phyloP scores from a whole-genome alignment of 1,140 invertebrate genomes.

The Physella acuta region DNA sequence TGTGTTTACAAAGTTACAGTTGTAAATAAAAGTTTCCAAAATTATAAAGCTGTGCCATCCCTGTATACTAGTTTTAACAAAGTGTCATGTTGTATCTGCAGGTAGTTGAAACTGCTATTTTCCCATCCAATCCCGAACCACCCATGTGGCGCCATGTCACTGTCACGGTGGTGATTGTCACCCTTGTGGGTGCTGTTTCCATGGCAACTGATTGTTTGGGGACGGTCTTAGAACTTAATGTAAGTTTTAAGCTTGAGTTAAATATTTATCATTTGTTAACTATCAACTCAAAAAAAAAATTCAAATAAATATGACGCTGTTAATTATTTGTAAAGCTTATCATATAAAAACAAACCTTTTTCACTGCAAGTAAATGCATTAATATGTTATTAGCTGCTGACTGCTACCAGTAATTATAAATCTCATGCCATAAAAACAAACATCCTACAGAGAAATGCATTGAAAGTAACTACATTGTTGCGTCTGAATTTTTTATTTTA shows the following conservation, averaged over 20 bases:
- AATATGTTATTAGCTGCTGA: neutral
- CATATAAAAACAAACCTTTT: neutral
- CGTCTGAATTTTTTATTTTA: constrained; percentile 51
- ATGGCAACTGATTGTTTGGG: constrained; percentile 85
- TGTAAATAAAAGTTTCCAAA: too few relatives aligned
- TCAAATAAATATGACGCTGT: too few relatives aligned
- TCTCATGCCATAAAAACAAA: neutral
- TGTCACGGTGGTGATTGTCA: constrained; percentile 75
- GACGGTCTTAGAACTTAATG: constrained; percentile 82
- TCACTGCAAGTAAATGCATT: neutral
- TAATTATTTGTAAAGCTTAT: neutral
- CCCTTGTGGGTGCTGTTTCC: constrained; percentile 74
- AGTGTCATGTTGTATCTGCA: constrained; percentile 28
- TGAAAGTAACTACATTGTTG: neutral
- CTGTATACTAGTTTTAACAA: neutral
- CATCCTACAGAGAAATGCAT: too few relatives aligned
- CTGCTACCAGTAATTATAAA: neutral
- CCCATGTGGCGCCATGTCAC: constrained; percentile 66
- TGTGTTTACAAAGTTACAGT: too few relatives aligned
- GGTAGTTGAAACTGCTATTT: constrained; percentile 61
- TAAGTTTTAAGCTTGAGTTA: constrained; percentile 63
- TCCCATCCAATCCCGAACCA: constrained; percentile 60
- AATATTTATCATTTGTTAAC: too few relatives aligned
- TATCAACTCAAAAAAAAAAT: too few relatives aligned
- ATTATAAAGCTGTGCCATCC: neutral